These are phyloP conservation scores for Varanus komodoensis DNA, from an alignment of 2,113 vertebrate species.

Conservation along the genomic window DNA sequence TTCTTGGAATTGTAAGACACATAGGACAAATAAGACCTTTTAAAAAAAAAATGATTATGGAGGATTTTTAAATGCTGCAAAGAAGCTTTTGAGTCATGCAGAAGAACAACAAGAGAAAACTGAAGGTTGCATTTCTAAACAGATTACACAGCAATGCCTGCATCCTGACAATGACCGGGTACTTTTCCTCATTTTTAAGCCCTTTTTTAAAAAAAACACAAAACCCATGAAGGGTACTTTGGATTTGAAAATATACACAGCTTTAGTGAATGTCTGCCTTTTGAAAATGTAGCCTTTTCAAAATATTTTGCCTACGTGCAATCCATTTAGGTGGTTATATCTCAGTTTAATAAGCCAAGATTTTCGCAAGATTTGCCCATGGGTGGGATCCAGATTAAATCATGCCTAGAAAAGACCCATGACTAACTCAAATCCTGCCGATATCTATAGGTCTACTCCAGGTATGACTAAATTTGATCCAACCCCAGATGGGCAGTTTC, in stretches of 20 bases:
- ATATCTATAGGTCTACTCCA: no score
- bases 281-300: not conserved
- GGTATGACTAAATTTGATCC: no score
- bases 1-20: constrained; percentile 22
- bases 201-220: not conserved
- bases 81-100: not conserved
- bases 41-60: not conserved
- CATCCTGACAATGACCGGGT: no score
- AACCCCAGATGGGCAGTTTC: not conserved
- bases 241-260: not conserved
- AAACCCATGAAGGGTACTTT: not conserved
- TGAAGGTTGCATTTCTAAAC: not conserved
- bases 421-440: no score
- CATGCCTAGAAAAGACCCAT: no score
- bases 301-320: not conserved
- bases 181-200: not conserved
- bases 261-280: not conserved
- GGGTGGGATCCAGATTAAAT: no score
- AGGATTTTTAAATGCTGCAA: not conserved
- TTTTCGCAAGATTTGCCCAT: not conserved
- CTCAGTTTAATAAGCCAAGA: not conserved
- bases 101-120: not conserved
- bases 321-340: not conserved
- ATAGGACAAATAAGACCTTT: not conserved
- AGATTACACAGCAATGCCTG: not conserved